Base-by-base conservation (phyloP, 2,797 vertebrate genomes). In the Masticophis lateralis region DNA sequence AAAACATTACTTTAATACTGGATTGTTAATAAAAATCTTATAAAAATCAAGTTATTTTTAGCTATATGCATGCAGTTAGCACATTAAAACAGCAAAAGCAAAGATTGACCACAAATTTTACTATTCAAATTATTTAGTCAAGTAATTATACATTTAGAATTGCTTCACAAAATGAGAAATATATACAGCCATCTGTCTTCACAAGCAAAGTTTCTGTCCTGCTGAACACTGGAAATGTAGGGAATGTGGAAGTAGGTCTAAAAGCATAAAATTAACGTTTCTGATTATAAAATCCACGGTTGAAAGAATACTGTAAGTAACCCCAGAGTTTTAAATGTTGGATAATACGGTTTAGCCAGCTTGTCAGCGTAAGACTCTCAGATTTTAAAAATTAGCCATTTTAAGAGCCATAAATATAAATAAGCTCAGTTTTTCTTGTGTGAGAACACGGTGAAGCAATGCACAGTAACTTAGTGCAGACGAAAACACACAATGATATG, bases 181-280 rank as follows among this genome's bases (percentile, higher is more conserved):
- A 96, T 96, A 96, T 97, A 97, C 97, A 98, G 94, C 95, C 96
- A 96, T 96, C 94, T 96, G 89, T 96, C 96, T 96, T 94, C 93
- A 95, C 96, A 96, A 97, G 96, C 96, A 97, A 83, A 97, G 95
- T 96, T 97, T 96, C 95, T 96, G 93, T 95, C 95, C 97, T 96
- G 96, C 96, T 96, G 96, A 97, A 98, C 95, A 97, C 97, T 98
- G 97, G 95, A 95, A 97, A 96, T 83, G 22, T 94, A 96, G 89
- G 97, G 98, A 98, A 98, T 98, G 98, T 98, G 96, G 96, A 97
- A 97, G 97, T 93, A 96, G 94, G 94, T 91, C 95, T 94, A 96
- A 89, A 97, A 96, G 95, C 91, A 95, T 94, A 97, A 96, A 97
- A 97, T 95, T 96, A 96, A 95, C 96, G 79, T 96, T 96, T 90